phyloP scores from a whole-genome alignment of 2,797 vertebrate species.

The Phylloscopus collybita region DNA sequence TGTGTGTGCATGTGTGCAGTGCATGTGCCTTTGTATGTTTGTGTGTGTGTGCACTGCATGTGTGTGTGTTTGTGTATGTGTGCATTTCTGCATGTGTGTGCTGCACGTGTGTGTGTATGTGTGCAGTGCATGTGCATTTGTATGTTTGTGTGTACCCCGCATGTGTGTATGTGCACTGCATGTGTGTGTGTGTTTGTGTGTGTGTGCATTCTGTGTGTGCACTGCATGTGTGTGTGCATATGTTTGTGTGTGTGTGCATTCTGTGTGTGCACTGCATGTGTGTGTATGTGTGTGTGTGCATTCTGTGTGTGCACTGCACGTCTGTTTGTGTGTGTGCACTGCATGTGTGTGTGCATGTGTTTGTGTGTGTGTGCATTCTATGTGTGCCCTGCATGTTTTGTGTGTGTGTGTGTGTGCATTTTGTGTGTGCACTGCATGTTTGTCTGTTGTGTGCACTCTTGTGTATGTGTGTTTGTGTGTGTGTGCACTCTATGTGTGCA shows the following conservation, averaged over 20 bases:
- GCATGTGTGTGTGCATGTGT: background rate
- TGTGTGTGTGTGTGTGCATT: background rate
- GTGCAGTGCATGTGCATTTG: background rate
- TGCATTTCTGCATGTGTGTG: background rate
- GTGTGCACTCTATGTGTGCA: background rate
- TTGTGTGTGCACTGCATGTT: background rate
- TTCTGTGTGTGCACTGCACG: background rate
- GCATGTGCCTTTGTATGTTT: too few species aligned
- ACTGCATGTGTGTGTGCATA: too few species aligned
- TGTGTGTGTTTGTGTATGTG: background rate
- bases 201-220: too few species aligned
- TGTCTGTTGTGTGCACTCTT: background rate
- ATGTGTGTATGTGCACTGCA: background rate
- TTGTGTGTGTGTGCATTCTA: background rate
- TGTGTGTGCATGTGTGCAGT: background rate
- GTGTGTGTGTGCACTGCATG: background rate
- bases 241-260: rapidly evolving
- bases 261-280: background rate
- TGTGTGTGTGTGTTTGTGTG: too few species aligned
- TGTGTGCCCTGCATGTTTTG: too few species aligned
- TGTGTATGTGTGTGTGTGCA: too few species aligned
- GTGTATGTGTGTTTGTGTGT: background rate
- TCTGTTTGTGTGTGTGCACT: background rate
- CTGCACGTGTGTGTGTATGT: background rate
- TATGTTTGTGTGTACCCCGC: background rate